These are phyloP conservation scores for Drosophila peninsularis DNA, from an alignment of 2,888 invertebrate species.

Conservation along the genomic window DNA sequence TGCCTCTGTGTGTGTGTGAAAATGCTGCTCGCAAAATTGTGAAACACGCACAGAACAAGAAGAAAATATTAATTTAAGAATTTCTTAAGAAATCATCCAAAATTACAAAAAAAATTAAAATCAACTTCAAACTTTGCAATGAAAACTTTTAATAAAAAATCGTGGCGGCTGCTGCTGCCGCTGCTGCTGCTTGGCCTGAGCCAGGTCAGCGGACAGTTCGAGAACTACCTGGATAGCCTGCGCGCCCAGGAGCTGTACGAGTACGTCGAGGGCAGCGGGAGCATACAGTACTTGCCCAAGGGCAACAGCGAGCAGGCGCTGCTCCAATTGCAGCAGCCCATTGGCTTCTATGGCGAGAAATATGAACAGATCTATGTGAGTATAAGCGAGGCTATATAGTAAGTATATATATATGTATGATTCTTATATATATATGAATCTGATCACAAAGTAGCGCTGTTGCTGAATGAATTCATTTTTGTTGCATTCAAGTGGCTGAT, in stretches of 20 bases:
- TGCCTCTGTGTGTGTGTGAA: conserved; percentile 41
- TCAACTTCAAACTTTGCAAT: conserved; percentile 33
- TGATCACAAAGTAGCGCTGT: conserved; percentile 29
- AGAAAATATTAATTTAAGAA: conserved; percentile 11
- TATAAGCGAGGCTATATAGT: conserved; percentile 75
- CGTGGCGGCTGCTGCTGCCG: conserved; percentile 59
- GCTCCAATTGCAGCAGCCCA: conserved; percentile 86
- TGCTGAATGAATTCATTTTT: conserved; percentile 60
- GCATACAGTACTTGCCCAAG: conserved; percentile 70
- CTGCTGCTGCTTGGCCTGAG: conserved; percentile 42
- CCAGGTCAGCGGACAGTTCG: conserved; percentile 68
- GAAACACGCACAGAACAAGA: conserved; percentile 32
- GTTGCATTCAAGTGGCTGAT: conserved; percentile 40
- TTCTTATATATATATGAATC: background rate
- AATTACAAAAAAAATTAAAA: background rate
- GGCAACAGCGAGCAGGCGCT: conserved; percentile 82
- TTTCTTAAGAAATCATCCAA: conserved; percentile 10
- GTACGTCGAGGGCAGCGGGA: conserved; percentile 60
- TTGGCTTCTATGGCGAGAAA: conserved; percentile 91
- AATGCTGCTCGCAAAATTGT: conserved; percentile 67
- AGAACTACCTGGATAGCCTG: conserved; percentile 78
- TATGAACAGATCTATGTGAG: conserved; percentile 94
- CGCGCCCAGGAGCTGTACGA: conserved; percentile 79
- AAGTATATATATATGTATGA: background rate
- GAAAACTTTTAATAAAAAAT: conserved; percentile 58